Conservation (phyloP, 1,140 invertebrate genomes). For the Euura lappo region DNA sequence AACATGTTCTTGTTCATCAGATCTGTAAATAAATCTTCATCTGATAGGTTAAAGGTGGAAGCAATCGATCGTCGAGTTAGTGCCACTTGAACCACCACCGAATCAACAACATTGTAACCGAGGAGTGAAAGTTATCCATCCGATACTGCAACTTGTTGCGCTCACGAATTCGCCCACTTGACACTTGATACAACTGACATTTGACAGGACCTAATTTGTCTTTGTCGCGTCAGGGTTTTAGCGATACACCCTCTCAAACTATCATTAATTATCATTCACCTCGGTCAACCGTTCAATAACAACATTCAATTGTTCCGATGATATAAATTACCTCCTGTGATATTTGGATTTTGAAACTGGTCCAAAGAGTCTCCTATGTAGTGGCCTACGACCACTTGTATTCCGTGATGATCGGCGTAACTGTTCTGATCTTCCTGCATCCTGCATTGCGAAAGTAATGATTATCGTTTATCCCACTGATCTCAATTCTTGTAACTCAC, state of each 20-base stretch:
- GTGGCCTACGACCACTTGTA: constrained; percentile 82
- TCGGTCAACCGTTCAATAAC: background rate
- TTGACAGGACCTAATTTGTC: background rate
- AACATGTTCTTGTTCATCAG: constrained; percentile 85
- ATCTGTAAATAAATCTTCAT: constrained; percentile 64
- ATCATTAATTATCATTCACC: background rate
- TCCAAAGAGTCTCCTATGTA: constrained; percentile 75
- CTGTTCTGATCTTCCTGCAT: constrained; percentile 64
- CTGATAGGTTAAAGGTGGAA: background rate
- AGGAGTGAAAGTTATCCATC: background rate
- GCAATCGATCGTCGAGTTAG: background rate
- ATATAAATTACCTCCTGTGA: constrained; percentile 68
- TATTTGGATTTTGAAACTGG: constrained; percentile 65
- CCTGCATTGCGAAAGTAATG: constrained; percentile 44
- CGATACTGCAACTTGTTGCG: background rate
- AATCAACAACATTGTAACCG: background rate
- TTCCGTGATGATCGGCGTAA: constrained; percentile 75
- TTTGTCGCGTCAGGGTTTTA: background rate
- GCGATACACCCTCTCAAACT: background rate
- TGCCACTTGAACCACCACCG: background rate
- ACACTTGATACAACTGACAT: background rate
- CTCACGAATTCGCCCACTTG: background rate
- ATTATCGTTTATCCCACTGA: constrained; percentile 26
- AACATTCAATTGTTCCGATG: no score
- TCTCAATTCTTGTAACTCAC: constrained; percentile 26